A percentile compares a stretch with the other conserved stretches of the same genome.
Conservation (phyloP, 1,140 invertebrate genomes). For the Bombus breviceps region DNA sequence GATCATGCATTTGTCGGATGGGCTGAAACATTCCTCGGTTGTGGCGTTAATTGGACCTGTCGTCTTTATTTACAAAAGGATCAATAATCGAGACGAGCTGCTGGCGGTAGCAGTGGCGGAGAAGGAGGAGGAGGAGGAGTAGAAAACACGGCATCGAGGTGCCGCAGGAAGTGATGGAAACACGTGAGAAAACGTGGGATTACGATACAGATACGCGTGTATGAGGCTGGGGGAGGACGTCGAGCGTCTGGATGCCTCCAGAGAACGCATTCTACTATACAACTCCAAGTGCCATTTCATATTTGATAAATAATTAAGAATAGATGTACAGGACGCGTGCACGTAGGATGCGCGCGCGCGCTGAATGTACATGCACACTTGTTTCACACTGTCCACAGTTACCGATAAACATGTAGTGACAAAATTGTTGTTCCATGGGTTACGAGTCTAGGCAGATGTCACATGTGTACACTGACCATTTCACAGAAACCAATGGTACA, state of each 20-base stretch:
- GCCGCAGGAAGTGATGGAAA: conserved; percentile 61
- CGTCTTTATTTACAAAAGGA: conserved; percentile 67
- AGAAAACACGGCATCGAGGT: conserved; percentile 50
- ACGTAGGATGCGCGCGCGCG: conserved; percentile 5
- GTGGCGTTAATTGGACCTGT: conserved; percentile 59
- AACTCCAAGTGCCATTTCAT: conserved; percentile 65
- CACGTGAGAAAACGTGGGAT: conserved; percentile 55
- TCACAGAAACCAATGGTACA: not conserved
- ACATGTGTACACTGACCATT: not conserved
- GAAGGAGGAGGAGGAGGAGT: conserved; percentile 27
- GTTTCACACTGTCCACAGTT: conserved; percentile 12
- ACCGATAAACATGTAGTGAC: not conserved
- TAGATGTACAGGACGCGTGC: conserved; percentile 13
- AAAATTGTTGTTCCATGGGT: not conserved
- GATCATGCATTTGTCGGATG: conserved; percentile 57
- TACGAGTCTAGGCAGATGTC: not conserved
- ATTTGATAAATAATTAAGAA: conserved; percentile 53
- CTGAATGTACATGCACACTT: conserved; percentile 20
- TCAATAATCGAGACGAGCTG: conserved; percentile 69
- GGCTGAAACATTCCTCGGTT: conserved; percentile 60
- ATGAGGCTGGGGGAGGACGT: conserved; percentile 17
- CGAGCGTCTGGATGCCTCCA: conserved; percentile 34
- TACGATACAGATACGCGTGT: not conserved
- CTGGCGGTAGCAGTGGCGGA: not conserved
- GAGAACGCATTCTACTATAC: conserved; percentile 18